Conservation (phyloP, 2,113 vertebrate genomes). For the Progne subis region DNA sequence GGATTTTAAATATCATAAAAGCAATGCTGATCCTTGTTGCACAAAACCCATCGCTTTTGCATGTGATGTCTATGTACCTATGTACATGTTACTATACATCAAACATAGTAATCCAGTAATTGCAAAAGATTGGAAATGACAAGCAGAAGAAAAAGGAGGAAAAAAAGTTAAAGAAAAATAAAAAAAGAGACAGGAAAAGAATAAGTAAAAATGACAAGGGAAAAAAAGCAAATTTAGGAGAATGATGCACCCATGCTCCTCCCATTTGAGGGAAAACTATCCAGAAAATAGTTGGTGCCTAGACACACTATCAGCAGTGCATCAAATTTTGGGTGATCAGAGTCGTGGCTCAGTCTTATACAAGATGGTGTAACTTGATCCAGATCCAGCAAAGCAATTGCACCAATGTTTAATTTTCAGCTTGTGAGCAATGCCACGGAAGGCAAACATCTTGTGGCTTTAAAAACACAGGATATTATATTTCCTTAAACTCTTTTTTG, state of each 20-base stretch:
- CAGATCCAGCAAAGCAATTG: background rate
- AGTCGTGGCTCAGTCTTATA: background rate
- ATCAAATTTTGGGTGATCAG: background rate
- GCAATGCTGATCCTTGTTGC: background rate
- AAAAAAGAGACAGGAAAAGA: background rate
- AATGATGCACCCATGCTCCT: background rate
- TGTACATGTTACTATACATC: background rate
- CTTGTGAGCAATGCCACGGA: background rate
- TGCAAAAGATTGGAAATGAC: background rate
- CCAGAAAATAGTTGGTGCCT: background rate
- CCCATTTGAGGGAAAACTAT: background rate
- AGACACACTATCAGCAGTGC: background rate
- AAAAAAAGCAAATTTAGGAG: background rate
- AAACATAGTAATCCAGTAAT: background rate
- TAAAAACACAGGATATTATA: background rate
- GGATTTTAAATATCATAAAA: background rate
- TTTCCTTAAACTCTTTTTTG: background rate
- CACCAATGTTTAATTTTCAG: background rate
- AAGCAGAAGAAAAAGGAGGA: background rate
- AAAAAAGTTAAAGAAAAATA: background rate
- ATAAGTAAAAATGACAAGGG: background rate
- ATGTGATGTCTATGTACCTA: no score
- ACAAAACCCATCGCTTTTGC: accelerated
- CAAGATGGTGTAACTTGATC: background rate
- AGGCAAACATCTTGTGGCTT: background rate